Percentiles rank a stretch among this genome's conserved stretches.
Evolutionary conservation across 2,113 vertebrate genomes (phyloP).

Genomic region (Andinoacara biseriatus): DNA sequence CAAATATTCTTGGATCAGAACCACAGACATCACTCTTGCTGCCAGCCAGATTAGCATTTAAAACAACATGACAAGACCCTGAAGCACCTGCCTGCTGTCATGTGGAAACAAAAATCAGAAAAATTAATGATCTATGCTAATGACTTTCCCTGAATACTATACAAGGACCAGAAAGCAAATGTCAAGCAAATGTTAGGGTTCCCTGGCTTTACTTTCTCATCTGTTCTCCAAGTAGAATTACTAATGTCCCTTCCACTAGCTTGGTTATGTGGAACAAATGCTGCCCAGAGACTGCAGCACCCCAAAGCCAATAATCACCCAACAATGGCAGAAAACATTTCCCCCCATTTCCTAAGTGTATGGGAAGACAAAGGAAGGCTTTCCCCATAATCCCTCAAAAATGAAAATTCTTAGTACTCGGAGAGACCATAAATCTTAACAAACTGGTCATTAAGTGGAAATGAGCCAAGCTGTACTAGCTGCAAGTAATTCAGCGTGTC

Average conservation of each 20-base stretch:
- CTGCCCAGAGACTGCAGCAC: slow-evolving; percentile 3
- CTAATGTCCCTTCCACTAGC: neutral
- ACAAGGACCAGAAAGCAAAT: slow-evolving; percentile 24
- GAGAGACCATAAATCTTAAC: slow-evolving; percentile 54
- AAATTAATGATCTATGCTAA: slow-evolving; percentile 61
- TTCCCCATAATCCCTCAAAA: slow-evolving; percentile 41
- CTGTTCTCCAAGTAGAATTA: neutral
- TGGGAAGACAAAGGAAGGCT: slow-evolving; percentile 20
- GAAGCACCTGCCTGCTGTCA: slow-evolving; percentile 59
- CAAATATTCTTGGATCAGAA: slow-evolving; percentile 62
- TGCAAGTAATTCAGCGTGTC: slow-evolving; percentile 43
- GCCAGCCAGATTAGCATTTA: slow-evolving; percentile 71
- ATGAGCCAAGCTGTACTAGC: slow-evolving; percentile 22
- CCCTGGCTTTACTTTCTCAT: slow-evolving; percentile 23
- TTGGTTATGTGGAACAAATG: slow-evolving; percentile 17
- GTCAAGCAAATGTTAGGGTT: slow-evolving; percentile 21
- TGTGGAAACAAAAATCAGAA: slow-evolving; percentile 40
- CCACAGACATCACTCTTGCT: slow-evolving; percentile 48
- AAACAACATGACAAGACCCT: slow-evolving; percentile 67
- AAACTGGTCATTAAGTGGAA: slow-evolving; percentile 57
- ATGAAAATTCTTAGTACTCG: slow-evolving; percentile 40
- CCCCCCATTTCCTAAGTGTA: slow-evolving; percentile 7
- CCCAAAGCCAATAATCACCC: slow-evolving; percentile 24
- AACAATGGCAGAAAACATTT: slow-evolving; percentile 13
- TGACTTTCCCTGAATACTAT: slow-evolving; percentile 25